Percentiles rank a stretch among this genome's conserved stretches.
These are phyloP conservation scores for Chymomyza caudatula DNA, from an alignment of 2,888 invertebrate genomes.

Conservation along the genomic window DNA sequence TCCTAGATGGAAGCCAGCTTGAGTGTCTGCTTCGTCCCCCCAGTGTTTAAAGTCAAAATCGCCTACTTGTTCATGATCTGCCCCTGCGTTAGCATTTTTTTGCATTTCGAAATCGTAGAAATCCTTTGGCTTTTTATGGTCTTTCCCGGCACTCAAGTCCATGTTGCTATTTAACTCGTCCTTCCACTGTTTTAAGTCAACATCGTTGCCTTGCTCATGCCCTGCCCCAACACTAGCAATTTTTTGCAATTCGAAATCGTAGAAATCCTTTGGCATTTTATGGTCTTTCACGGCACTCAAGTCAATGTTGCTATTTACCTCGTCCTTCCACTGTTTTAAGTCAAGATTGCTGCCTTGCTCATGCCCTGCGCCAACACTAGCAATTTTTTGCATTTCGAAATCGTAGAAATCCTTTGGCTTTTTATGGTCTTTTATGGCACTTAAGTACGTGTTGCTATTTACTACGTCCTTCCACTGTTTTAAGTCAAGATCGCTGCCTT, in stretches of 20 bases:
- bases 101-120: too few relatives aligned
- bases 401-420: neutral
- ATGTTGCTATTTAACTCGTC: too few relatives aligned
- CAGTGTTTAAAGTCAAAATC: neutral
- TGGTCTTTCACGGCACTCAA: too few relatives aligned
- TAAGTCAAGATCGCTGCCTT: neutral
- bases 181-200: neutral
- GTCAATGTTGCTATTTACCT: too few relatives aligned
- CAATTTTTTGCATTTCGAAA: neutral
- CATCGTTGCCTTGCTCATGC: too few relatives aligned
- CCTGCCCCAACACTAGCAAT: too few relatives aligned
- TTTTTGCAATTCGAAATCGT: too few relatives aligned
- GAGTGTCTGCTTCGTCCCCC: neutral
- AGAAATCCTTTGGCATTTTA: too few relatives aligned
- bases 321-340: neutral
- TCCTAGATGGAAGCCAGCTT: neutral
- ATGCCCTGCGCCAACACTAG: neutral
- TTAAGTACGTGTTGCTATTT: neutral
- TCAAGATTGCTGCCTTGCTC: neutral
- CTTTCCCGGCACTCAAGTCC: too few relatives aligned
- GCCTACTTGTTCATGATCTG: too few relatives aligned
- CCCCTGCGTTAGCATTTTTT: too few relatives aligned
- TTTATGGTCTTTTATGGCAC: neutral
- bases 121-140: too few relatives aligned
- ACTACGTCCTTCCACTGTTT: neutral